phyloP scores from a whole-genome alignment of 2,797 vertebrate genomes.

The Scleropages formosus region DNA sequence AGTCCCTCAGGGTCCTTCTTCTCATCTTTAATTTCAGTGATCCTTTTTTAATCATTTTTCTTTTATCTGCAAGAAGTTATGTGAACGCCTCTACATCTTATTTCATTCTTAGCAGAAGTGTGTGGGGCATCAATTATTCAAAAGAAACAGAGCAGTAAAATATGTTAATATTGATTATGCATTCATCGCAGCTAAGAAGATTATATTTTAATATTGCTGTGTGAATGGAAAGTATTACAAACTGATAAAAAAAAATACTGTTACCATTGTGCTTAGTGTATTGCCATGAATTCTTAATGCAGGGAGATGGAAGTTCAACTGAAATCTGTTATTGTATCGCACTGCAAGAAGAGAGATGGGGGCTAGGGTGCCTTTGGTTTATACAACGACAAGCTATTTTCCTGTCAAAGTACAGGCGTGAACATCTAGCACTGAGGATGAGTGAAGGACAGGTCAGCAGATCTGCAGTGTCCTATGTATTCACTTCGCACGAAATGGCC shows the following conservation, averaged over 20 bases:
- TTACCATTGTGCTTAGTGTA: constrained; percentile 31
- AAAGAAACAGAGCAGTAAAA: constrained; percentile 50
- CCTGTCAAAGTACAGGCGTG: constrained; percentile 4
- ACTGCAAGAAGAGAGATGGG: constrained; percentile 13
- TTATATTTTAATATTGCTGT: constrained; percentile 52
- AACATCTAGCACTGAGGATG: background rate
- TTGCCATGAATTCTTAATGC: constrained; percentile 20
- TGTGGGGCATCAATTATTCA: constrained; percentile 62
- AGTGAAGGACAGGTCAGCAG: background rate
- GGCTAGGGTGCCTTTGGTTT: background rate
- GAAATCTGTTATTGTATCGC: constrained; percentile 17
- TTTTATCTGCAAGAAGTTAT: constrained; percentile 61
- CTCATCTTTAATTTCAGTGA: constrained; percentile 59
- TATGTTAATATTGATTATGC: constrained; percentile 56
- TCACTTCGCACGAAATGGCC: background rate
- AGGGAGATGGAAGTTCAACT: constrained; percentile 1
- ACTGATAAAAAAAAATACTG: constrained; percentile 26
- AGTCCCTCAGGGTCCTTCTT: constrained; percentile 51
- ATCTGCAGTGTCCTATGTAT: background rate
- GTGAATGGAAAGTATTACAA: constrained; percentile 27
- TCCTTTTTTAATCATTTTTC: constrained; percentile 63
- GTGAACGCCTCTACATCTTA: constrained; percentile 58
- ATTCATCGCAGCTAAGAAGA: constrained; percentile 50
- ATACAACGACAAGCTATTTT: background rate
- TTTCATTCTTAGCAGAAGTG: constrained; percentile 54